These are phyloP conservation scores for Hylia prasina DNA, from an alignment of 2,113 vertebrate genomes.

Conservation along the genomic window DNA sequence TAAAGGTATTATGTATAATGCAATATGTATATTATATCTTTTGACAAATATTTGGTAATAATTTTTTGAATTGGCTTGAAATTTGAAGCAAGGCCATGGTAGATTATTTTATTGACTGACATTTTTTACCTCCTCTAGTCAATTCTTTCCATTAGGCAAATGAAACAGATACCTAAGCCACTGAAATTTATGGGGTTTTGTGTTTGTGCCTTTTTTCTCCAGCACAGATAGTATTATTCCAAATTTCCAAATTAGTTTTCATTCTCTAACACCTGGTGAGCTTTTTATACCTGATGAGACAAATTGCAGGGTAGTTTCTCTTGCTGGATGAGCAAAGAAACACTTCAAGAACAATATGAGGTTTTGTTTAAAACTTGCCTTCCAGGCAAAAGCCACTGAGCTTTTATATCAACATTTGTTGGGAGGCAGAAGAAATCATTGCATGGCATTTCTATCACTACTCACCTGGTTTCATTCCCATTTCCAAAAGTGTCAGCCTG, in stretches of 20 bases:
- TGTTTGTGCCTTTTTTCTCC: not conserved
- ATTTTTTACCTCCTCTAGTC: not conserved
- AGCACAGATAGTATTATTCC: not conserved
- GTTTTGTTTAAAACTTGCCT: not conserved
- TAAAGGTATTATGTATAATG: not conserved
- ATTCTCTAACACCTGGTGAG: not conserved
- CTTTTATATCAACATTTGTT: not conserved
- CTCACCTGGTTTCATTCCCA: not conserved
- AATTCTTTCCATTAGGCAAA: not conserved
- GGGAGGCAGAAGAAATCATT: not conserved
- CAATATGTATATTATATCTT: not conserved
- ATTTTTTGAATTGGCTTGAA: not conserved
- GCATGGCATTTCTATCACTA: not conserved
- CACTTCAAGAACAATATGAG: not conserved
- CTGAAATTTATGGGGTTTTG: not conserved
- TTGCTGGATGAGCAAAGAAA: not conserved
- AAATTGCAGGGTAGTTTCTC: not conserved
- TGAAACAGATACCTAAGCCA: not conserved
- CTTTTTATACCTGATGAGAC: not conserved
- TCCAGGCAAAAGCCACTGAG: not conserved
- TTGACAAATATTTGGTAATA: not conserved
- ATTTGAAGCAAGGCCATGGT: not conserved
- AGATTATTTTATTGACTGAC: not conserved
- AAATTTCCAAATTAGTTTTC: not conserved
- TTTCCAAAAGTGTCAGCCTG: not conserved